phyloP scores from a whole-genome alignment of 1,140 invertebrate species.

The Bathynomus jamesi region DNA sequence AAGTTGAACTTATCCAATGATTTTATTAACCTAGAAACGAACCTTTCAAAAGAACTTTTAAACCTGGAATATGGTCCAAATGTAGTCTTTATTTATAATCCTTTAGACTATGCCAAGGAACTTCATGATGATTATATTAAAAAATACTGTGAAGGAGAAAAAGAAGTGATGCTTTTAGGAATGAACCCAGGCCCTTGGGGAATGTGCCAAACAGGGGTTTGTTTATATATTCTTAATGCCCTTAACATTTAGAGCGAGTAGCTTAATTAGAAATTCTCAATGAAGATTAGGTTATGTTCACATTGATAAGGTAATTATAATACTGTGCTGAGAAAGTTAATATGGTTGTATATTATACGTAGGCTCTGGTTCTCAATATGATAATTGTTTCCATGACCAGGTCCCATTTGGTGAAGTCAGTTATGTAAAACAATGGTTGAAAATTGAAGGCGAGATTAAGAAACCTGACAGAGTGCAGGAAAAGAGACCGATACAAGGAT shows the following conservation, averaged over 20 bases:
- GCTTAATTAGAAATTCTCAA: too few relatives aligned
- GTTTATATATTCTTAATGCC: neutral
- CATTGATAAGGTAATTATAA: too few relatives aligned
- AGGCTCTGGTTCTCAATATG: too few relatives aligned
- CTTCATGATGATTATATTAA: neutral
- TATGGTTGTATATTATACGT: too few relatives aligned
- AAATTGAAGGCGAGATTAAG: conserved; percentile 59
- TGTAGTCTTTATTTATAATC: neutral
- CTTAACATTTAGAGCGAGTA: too few relatives aligned
- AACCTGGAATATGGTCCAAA: neutral
- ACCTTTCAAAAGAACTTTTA: neutral
- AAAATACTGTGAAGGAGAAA: neutral
- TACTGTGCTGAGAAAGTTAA: too few relatives aligned
- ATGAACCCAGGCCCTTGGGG: conserved; percentile 93
- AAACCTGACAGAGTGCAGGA: conserved; percentile 64
- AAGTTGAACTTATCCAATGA: too few relatives aligned
- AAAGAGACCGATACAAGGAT: conserved; percentile 61
- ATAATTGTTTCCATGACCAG: too few relatives aligned
- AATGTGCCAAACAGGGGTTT: conserved; percentile 84
- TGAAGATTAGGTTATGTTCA: too few relatives aligned
- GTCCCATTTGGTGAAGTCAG: conserved; percentile 85
- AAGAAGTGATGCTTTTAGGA: conserved; percentile 64
- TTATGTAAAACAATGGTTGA: conserved; percentile 67
- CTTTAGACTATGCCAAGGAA: neutral
- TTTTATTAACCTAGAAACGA: neutral